Base-by-base conservation (phyloP, 1,140 invertebrate genomes). In the Mercenaria mercenaria region DNA sequence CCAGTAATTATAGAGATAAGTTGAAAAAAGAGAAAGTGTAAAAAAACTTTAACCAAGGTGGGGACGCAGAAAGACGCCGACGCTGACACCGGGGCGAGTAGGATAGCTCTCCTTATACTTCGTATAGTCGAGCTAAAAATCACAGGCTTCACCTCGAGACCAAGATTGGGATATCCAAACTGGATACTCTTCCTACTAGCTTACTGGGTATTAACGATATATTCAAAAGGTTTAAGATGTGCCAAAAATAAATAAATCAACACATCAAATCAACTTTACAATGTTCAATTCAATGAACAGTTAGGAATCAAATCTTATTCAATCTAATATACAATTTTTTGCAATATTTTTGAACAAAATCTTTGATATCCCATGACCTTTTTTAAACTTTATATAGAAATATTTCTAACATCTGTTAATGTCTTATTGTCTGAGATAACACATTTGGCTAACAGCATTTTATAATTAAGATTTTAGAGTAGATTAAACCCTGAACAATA, bases 341-440 rank as follows among this genome's bases (percentile, higher is more conserved):
- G 59, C 59, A 1, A 64, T 64, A 29, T 26, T 64, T 64, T 29
- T 10, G 8, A 64, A n/a, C 59, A n/a, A 29, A 64, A 64, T 64
- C n/a, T 6, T 64, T 64, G 26, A 64, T 64, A 64, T 64, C 59
- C 59, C 59, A 64, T 64, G 59, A 64, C 59, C 59, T 64, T 64
- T 47, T 64, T n/a, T 11, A 26, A 26, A 23, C 29, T 64, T 64
- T 29, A 64, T 64, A 64, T 29, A 64, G 59, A 64, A 64, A 29
- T 29, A n/a, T 29, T 29, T 29, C 29, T 64, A 64, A 64, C 59
- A 64, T 64, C 23, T 64, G 26, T 29, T 29, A 29, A 64, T 64
- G 59, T 4, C 15, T 29, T 64, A 29, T 64, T 64, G 59, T 64
- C n/a, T 64, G 3, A 64, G n/a, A 8, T 29, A 64, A n/a, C 59